Percentiles rank a stretch among this genome's conserved stretches.
Conservation (phyloP, 1,140 invertebrate species). For the Tetragonula clypearis region DNA sequence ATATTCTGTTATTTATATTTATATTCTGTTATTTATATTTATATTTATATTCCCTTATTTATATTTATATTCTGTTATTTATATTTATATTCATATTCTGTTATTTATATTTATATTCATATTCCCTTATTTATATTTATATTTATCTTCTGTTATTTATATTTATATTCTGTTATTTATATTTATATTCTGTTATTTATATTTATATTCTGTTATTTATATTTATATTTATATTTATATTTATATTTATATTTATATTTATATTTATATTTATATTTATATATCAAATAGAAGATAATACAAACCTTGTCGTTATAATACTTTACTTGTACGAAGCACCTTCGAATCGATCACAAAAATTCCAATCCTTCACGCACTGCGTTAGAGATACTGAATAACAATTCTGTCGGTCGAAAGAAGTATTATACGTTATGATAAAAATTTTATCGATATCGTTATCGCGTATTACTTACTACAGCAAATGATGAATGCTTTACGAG, state of each 20-base stretch:
- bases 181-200: neutral
- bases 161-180: too few relatives aligned
- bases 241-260: neutral
- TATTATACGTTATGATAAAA: slow-evolving; percentile 7
- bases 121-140: neutral
- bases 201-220: neutral
- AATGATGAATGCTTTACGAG: neutral
- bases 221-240: too few relatives aligned
- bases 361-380: neutral
- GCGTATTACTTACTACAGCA: neutral
- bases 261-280: neutral
- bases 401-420: neutral
- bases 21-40: neutral
- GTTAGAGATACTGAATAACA: neutral
- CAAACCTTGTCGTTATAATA: neutral
- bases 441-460: slow-evolving; percentile 14
- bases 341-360: neutral
- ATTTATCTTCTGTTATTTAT: neutral
- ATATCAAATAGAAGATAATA: neutral
- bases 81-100: neutral
- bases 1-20: too few relatives aligned
- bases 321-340: neutral
- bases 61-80: neutral
- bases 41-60: too few relatives aligned
- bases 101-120: neutral